Evolutionary conservation across 1,140 invertebrate species (phyloP).

Genomic region (Ladona fulva): DNA sequence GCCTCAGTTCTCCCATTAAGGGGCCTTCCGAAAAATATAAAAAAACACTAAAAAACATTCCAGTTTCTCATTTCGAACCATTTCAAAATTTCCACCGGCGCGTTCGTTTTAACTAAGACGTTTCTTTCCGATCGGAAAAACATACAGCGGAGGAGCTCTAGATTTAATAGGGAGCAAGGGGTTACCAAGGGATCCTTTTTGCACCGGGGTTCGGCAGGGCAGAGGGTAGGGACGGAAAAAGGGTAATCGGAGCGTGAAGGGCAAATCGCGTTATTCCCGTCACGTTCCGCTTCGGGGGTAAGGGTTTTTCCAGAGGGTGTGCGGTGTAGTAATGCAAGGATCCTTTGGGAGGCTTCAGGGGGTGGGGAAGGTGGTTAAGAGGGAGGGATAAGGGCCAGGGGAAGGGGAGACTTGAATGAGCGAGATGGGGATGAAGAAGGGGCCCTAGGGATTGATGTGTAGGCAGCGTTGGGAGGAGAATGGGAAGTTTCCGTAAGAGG

Average conservation of each 20-base stretch:
- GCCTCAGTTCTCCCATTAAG: too few species aligned
- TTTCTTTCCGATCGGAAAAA: too few species aligned
- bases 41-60: too few species aligned
- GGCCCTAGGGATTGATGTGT: not conserved
- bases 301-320: not conserved
- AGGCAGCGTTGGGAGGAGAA: not conserved
- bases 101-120: too few species aligned
- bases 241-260: not conserved
- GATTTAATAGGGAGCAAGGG: not conserved
- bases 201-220: not conserved
- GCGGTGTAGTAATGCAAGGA: not conserved
- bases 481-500: too few species aligned
- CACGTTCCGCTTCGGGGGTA: not conserved
- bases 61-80: too few species aligned
- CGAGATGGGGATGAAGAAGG: not conserved
- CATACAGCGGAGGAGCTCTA: not conserved
- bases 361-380: not conserved
- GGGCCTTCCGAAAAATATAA: too few species aligned
- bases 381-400: not conserved
- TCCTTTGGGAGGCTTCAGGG: not conserved
- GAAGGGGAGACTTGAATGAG: not conserved
- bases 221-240: not conserved
- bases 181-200: not conserved
- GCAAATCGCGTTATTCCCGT: constrained; percentile 3
- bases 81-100: too few species aligned